Conservation (phyloP, 2,113 vertebrate genomes). For the Muntiacus reevesi region DNA sequence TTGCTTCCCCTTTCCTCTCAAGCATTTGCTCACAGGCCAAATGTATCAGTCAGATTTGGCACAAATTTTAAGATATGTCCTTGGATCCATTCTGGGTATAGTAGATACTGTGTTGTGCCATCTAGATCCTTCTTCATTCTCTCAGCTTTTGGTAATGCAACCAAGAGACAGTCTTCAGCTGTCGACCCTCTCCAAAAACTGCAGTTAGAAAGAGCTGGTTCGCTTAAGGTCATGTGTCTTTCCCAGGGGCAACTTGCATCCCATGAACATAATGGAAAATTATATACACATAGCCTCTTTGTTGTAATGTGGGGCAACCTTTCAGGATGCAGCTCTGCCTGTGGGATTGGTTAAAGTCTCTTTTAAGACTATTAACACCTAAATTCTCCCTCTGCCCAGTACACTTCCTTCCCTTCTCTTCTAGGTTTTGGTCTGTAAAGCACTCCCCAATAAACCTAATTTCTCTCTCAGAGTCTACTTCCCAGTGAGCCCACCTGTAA, state of each 20-base stretch:
- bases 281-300: background rate
- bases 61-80: background rate
- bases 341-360: background rate
- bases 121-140: conserved; percentile 17
- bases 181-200: background rate
- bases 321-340: background rate
- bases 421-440: background rate
- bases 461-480: background rate
- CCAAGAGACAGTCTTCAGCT: conserved; percentile 19
- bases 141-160: conserved; percentile 11
- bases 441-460: background rate
- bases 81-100: background rate
- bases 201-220: conserved; percentile 12
- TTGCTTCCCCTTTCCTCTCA: background rate
- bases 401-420: background rate
- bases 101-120: background rate
- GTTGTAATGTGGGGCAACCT: background rate
- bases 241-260: background rate
- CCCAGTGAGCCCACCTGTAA: background rate
- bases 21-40: conserved; percentile 16
- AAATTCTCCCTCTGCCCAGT: background rate
- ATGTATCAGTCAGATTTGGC: background rate
- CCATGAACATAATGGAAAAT: background rate
- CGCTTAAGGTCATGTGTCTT: conserved; percentile 20
- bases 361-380: background rate